Conservation (phyloP, 2,888 invertebrate species). For the Caenorhabditis sulstoni region DNA sequence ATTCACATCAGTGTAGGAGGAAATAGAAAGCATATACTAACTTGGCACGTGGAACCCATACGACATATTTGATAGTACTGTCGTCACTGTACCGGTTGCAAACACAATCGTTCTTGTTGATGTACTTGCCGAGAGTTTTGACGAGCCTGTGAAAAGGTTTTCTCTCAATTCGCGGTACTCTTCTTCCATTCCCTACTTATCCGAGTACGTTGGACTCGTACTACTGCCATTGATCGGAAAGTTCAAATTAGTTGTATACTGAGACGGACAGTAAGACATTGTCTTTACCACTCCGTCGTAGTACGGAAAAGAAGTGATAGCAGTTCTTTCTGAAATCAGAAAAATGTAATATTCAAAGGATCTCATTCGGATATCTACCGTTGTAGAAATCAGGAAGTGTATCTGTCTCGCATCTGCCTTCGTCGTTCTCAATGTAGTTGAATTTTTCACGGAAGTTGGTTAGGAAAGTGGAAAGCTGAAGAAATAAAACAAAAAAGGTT, state of each 20-base stretch:
- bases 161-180: not conserved
- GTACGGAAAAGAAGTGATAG: constrained; percentile 22
- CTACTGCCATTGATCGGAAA: not conserved
- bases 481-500: too few relatives aligned
- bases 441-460: constrained; percentile 12
- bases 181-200: constrained; percentile 10
- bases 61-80: constrained; percentile 19
- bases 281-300: constrained; percentile 1
- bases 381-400: constrained; percentile 24
- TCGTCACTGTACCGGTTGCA: constrained; percentile 27
- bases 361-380: not conserved
- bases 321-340: constrained; percentile 36
- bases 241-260: constrained; percentile 5
- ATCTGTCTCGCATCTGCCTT: not conserved
- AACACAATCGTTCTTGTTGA: constrained; percentile 26
- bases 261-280: constrained; percentile 37
- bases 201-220: not conserved
- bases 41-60: constrained; percentile 48
- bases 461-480: not conserved
- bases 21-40: constrained; percentile 5
- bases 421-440: constrained; percentile 43
- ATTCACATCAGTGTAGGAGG: not conserved
- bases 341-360: too few relatives aligned
- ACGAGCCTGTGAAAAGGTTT: constrained; percentile 6
- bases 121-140: constrained; percentile 3